Base-by-base conservation (phyloP, 2,797 vertebrate species). In the Poeciliopsis infans region DNA sequence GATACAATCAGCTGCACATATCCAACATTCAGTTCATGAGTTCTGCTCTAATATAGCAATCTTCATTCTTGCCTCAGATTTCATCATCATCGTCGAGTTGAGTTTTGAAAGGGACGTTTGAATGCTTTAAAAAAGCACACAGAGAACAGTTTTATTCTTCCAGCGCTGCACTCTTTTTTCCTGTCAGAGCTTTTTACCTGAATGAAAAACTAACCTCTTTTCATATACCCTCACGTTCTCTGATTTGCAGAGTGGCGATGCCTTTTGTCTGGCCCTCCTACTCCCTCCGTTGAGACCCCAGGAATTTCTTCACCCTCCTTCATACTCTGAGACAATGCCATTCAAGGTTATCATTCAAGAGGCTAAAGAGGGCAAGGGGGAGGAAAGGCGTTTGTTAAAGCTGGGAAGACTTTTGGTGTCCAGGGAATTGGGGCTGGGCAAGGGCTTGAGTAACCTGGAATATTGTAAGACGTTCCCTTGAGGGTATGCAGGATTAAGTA, bases 321-420 rank as follows among this genome's bases (percentile, higher is more conserved):
- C 89, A 84, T 89, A 86, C 87, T 85, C 86, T 83, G 73, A 91
- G 88, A 94, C 93, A 93, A 94, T 93, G 89, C 91, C 85, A 94
- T 95, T 96, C 92, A 95, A 87, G 87, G 94, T 95, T 92, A 94
- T 93, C 90, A 93, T 93, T 95, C 89, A 95, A 93, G 90, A 89
- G 92, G 90, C 89, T 83, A 91, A 88, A 92, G 86, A 92, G 90
- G 83, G 88, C 78, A 51, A 28, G 72, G 83, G 77, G 64, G 51
- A 12, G 5, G 83, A 89, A 85, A 88, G 85, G 81, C 71, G 36
- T 84, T 82, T 10, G 78, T 90, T 89, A 85, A 89, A 88, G 85
- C 91, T 89, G 88, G 61, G 75, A 86, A 83, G 88, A 87, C 79
- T 76, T 86, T 85, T 79, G 85, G 89, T 86, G 87, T 81, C 83